Conservation (phyloP, 2,888 invertebrate species). For the Marasmarcha lunaedactyla region DNA sequence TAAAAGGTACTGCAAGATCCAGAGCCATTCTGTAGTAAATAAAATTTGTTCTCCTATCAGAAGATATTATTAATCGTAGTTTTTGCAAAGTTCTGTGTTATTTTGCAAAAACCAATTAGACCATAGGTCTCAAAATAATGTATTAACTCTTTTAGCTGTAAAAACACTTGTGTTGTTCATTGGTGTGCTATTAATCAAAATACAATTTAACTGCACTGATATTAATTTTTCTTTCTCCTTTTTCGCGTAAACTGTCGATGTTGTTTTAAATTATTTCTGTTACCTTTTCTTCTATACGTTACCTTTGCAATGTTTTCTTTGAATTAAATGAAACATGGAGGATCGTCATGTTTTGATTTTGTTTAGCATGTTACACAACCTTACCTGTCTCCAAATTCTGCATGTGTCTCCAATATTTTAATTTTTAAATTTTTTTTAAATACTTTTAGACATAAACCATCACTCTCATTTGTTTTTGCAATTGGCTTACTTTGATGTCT, state of each 20-base stretch:
- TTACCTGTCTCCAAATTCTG: not conserved
- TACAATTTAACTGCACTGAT: not conserved
- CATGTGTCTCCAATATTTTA: no score
- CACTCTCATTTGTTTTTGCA: constrained; percentile 29
- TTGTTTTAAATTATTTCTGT: not conserved
- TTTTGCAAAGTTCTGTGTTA: no score
- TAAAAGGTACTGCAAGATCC: no score
- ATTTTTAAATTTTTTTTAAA: no score
- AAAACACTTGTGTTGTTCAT: not conserved
- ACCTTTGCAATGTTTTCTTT: constrained; percentile 68
- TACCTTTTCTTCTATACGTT: not conserved
- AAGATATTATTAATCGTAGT: no score
- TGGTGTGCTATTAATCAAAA: not conserved
- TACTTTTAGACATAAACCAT: constrained; percentile 27
- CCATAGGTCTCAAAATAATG: no score
- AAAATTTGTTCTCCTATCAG: no score
- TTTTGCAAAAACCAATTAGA: no score
- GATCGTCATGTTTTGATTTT: constrained; percentile 15
- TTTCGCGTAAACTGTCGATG: not conserved
- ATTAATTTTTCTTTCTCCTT: not conserved
- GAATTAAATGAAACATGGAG: constrained; percentile 14
- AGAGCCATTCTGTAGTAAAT: no score
- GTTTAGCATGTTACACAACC: constrained; percentile 35
- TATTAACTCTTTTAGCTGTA: not conserved
- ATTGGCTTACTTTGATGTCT: constrained; percentile 27